A percentile compares a stretch with the other conserved stretches of the same genome.
Conservation (phyloP, 1,140 invertebrate genomes). For the Drosophila jambulina region DNA sequence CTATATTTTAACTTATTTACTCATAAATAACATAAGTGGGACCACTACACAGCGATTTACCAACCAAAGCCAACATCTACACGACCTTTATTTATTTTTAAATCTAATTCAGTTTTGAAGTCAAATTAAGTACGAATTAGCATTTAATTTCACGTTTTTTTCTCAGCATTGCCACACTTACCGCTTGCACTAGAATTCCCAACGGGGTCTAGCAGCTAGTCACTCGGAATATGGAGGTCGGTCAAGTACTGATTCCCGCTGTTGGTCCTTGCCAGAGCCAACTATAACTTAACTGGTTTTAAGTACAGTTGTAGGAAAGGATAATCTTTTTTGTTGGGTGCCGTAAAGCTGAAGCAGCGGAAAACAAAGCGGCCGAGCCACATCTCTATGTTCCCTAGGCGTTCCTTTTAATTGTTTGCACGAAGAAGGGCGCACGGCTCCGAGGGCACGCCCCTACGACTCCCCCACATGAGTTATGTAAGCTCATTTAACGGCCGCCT, state of each 20-base stretch:
- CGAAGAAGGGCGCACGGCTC: constrained; percentile 7
- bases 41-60: no score
- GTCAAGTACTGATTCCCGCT: not conserved
- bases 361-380: constrained; percentile 8
- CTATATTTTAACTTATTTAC: not conserved
- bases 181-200: not conserved
- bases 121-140: no score
- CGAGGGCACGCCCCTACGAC: constrained; percentile 1
- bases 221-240: not conserved
- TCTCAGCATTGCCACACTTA: no score
- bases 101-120: no score
- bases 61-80: no score
- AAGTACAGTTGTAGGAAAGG: not conserved
- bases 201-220: not conserved
- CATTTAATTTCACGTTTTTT: no score
- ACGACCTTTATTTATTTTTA: no score
- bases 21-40: not conserved
- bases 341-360: not conserved
- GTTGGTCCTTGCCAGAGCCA: not conserved
- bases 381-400: constrained; percentile 16
- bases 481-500: constrained; percentile 61
- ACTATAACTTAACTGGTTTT: not conserved
- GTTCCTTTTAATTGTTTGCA: constrained; percentile 58
- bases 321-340: not conserved
- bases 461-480: constrained; percentile 55